Evolutionary conservation across 2,888 invertebrate genomes (phyloP).

Genomic region (Ophion slaviceki): DNA sequence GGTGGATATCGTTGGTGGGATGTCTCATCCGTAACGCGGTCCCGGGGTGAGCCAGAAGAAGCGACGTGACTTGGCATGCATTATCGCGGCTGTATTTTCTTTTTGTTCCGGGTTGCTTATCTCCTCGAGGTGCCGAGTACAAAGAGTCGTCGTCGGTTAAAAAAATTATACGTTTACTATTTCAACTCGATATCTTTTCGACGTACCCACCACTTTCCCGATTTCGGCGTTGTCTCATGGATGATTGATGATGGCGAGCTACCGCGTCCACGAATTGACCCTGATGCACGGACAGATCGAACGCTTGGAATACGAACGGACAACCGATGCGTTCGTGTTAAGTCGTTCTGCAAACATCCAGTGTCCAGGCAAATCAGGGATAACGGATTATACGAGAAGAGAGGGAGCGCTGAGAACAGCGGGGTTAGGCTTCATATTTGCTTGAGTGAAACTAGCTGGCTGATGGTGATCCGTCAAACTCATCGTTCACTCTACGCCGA

Average conservation of each 20-base stretch:
- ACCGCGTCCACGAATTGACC: constrained; percentile 29
- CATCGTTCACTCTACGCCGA: constrained; percentile 63
- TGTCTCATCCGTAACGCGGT: constrained; percentile 46
- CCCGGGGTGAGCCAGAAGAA: constrained; percentile 35
- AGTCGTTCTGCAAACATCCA: constrained; percentile 73
- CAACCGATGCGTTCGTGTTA: constrained; percentile 52
- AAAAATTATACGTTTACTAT: constrained; percentile 34
- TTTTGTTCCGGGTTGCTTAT: constrained; percentile 31
- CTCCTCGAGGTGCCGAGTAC: constrained; percentile 19
- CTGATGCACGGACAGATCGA: constrained; percentile 16
- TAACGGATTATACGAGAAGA: constrained; percentile 74
- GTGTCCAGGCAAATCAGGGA: constrained; percentile 70
- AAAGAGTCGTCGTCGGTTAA: constrained; percentile 30
- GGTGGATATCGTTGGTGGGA: constrained; percentile 40
- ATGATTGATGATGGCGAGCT: constrained; percentile 48
- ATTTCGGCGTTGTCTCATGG: neutral
- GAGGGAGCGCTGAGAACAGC: constrained; percentile 55
- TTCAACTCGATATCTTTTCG: constrained; percentile 30
- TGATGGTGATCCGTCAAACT: constrained; percentile 75
- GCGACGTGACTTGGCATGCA: constrained; percentile 81
- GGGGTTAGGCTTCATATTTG: constrained; percentile 76
- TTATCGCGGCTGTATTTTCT: constrained; percentile 72
- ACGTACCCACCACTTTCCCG: constrained; percentile 10
- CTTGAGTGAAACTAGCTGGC: constrained; percentile 66
- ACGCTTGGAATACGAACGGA: constrained; percentile 42